phyloP scores from a whole-genome alignment of 2,888 invertebrate genomes.

The Diploptera punctata region DNA sequence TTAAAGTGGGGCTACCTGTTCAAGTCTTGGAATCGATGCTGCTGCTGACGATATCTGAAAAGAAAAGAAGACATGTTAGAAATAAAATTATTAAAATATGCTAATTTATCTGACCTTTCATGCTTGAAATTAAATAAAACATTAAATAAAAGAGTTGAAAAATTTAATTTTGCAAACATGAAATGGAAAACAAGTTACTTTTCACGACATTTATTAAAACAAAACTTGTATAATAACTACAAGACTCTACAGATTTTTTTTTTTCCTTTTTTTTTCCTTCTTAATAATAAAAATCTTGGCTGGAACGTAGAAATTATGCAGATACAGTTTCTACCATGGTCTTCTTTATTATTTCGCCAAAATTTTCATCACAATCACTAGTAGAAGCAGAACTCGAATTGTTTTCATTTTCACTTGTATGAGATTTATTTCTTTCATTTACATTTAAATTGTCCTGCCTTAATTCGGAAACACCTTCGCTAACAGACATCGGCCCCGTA shows the following conservation, averaged over 20 bases:
- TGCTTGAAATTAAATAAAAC: no score
- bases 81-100: no score
- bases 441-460: background rate
- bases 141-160: no score
- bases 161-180: background rate
- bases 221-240: conserved; percentile 37
- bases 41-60: no score
- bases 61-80: no score
- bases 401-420: conserved; percentile 5
- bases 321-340: conserved; percentile 91
- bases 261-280: background rate
- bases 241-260: no score
- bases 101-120: no score
- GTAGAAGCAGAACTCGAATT: conserved; percentile 25
- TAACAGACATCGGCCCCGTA: conserved; percentile 1
- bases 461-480: conserved; percentile 4
- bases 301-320: conserved; percentile 62
- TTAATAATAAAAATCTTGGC: conserved; percentile 18
- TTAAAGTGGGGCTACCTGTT: no score
- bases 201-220: conserved; percentile 43
- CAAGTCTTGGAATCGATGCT: no score
- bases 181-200: background rate
- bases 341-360: conserved; percentile 91
- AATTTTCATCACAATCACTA: conserved; percentile 71
- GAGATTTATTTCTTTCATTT: conserved; percentile 6